Evolutionary conservation across 2,888 invertebrate genomes (phyloP).

Genomic region (Eledone cirrhosa): DNA sequence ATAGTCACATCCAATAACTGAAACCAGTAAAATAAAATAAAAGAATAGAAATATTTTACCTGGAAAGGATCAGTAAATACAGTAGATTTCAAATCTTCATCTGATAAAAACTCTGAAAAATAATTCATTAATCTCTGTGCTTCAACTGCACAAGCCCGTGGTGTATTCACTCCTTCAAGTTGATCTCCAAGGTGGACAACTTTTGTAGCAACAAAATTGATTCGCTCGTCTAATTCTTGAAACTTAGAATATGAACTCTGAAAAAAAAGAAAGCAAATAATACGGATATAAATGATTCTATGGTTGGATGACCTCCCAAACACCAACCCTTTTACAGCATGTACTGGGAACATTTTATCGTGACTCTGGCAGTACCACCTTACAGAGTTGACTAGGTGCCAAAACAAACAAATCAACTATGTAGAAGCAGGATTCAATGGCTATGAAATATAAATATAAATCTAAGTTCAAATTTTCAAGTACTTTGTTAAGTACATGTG

Average conservation of each 20-base stretch:
- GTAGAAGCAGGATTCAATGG: no score
- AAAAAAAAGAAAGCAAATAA: slow-evolving; percentile 38
- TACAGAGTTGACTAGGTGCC: no score
- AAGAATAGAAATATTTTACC: slow-evolving; percentile 68
- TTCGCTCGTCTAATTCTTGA: slow-evolving; percentile 91
- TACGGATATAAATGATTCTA: no score
- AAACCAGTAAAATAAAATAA: background rate
- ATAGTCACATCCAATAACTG: no score
- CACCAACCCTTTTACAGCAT: no score
- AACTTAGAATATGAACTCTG: slow-evolving; percentile 86
- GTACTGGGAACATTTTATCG: no score
- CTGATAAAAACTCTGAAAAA: slow-evolving; percentile 89
- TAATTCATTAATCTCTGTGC: slow-evolving; percentile 91
- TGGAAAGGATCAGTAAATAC: slow-evolving; percentile 86
- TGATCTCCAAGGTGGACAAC: slow-evolving; percentile 99
- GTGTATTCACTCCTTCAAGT: slow-evolving; percentile 94
- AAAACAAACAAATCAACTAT: no score
- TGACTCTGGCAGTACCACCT: no score
- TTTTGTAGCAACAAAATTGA: slow-evolving; percentile 96
- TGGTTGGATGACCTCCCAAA: no score
- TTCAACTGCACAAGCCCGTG: slow-evolving; percentile 91
- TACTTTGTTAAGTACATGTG: no score
- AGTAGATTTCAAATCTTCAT: slow-evolving; percentile 84
- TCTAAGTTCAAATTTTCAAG: no score
- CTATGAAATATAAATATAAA: no score